Evolutionary conservation across 2,113 vertebrate species (phyloP).

Genomic region (Clinocottus analis): DNA sequence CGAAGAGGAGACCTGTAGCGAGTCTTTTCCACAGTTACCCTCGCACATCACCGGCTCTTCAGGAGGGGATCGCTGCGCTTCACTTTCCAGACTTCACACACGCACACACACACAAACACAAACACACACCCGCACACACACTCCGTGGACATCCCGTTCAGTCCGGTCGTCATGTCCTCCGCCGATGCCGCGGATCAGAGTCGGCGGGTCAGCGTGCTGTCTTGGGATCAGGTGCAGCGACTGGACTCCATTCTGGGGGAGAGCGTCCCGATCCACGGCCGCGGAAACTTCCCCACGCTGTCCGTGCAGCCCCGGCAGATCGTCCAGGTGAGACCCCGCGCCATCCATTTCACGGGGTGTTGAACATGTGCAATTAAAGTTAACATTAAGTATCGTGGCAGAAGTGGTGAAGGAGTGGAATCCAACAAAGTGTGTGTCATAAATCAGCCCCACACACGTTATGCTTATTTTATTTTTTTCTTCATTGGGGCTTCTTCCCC

Average conservation of each 20-base stretch:
- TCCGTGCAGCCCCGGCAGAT: constrained; percentile 90
- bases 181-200: constrained; percentile 79
- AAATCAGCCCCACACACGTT: neutral
- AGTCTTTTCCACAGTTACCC: neutral
- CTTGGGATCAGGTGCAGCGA: constrained; percentile 92
- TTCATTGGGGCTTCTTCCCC: neutral
- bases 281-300: constrained; percentile 95
- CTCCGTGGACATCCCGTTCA: constrained; percentile 21
- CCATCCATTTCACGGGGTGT: no score
- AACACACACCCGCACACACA: neutral
- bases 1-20: constrained; percentile 18
- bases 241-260: constrained; percentile 92
- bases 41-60: neutral
- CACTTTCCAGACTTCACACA: neutral
- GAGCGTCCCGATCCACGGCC: constrained; percentile 93
- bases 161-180: constrained; percentile 76
- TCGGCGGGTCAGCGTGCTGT: constrained; percentile 88
- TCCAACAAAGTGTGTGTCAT: neutral
- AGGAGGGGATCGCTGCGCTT: neutral
- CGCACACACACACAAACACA: neutral
- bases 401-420: neutral
- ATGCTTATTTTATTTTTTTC: neutral
- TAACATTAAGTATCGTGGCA: neutral
- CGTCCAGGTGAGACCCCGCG: constrained; percentile 86
- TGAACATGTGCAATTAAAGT: neutral